Evolutionary conservation across 2,888 invertebrate species (phyloP).

Genomic region (Drosophila phalerata): DNA sequence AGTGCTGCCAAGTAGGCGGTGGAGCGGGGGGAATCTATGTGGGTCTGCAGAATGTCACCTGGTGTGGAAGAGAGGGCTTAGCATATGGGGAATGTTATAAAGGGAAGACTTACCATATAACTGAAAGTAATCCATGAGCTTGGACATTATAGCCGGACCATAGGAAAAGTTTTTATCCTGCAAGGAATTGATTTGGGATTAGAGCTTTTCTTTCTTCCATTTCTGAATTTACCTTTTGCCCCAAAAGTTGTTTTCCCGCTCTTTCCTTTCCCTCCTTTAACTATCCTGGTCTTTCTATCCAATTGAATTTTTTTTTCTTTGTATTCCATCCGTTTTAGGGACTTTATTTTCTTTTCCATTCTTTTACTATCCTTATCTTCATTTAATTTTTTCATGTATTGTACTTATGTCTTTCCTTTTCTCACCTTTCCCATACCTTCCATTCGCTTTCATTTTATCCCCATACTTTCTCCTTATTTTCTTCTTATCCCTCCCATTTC

Average conservation of each 20-base stretch:
- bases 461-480: too few relatives aligned
- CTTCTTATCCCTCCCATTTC: background rate
- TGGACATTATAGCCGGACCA: slow-evolving; percentile 91
- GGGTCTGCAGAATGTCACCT: slow-evolving; percentile 90
- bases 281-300: background rate
- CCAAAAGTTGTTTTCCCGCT: too few relatives aligned
- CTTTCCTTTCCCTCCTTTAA: too few relatives aligned
- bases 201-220: background rate
- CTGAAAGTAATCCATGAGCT: slow-evolving; percentile 88
- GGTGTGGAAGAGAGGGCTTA: background rate
- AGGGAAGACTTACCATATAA: slow-evolving; percentile 87
- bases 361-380: too few relatives aligned
- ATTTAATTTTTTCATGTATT: background rate
- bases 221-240: background rate
- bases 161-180: slow-evolving; percentile 93
- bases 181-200: background rate
- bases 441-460: too few relatives aligned
- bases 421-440: too few relatives aligned
- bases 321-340: background rate
- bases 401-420: background rate
- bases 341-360: background rate
- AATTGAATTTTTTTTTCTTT: background rate
- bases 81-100: fast-evolving
- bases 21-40: slow-evolving; percentile 91
- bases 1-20: slow-evolving; percentile 92